Base-by-base conservation (phyloP, 2,797 vertebrate genomes). In the Poecilia wingei region DNA sequence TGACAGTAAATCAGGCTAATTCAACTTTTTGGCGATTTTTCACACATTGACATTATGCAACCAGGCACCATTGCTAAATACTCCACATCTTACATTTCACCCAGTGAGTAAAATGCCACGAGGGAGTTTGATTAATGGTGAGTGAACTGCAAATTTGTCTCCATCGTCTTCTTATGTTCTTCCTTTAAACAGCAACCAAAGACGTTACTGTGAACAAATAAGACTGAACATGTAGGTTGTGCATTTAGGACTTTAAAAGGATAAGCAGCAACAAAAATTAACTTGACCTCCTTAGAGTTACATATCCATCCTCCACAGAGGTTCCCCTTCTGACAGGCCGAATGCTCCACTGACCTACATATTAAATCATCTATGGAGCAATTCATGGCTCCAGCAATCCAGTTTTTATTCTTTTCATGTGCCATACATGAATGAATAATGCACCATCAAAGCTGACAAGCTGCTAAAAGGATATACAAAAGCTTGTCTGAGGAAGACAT, bases 281-380 rank as follows among this genome's bases (percentile, higher is more conserved):
- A 41, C 64, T 68, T 39, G 64, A 41, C 64, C 64, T 68, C 18
- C 64, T 68, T 69, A 69, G 39, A 69, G 39, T 45, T 69, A 6
- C 41, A 69, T n/a, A 45, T 69, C 39, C 68, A 69, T 69, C 25
- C 68, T 69, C 25, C 41, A 72, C 28, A 51, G 47, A 51, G 18
- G 18, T 51, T 51, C 47, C 18, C n/a, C 1, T 33, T 49, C 18
- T 10, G 71, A 51, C 71, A 49, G 31, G 31, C 71, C 51, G 16
- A 72, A 72, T 51, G 71, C 47, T 72, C 47, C 46, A 72, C 71
- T 72, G 71, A 51, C 71, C 71, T 33, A 72, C 18, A 72, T 33
- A 72, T 20, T 25, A 33, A 72, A 51, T 51, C 28, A 72, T 72
- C 9, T 51, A 36, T 13, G 31, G 31, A 6, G 47, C 28, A 72